Percentiles rank a stretch among this genome's conserved stretches.
phyloP scores from a whole-genome alignment of 2,888 invertebrate species.

The Fabriciana adippe region DNA sequence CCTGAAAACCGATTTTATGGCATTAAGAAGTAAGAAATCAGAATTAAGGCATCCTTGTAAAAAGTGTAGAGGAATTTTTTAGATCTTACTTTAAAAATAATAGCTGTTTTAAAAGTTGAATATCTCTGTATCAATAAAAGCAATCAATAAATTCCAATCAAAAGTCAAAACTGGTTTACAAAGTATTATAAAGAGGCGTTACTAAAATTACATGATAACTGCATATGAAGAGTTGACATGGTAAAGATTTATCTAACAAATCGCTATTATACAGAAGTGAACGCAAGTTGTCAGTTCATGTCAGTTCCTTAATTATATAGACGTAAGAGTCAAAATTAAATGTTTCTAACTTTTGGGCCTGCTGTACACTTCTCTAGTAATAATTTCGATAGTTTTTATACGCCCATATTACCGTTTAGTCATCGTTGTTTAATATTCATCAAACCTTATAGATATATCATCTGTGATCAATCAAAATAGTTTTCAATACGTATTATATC shows the following conservation, averaged over 20 bases:
- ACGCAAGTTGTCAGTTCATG: not conserved
- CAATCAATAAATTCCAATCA: slow-evolving; percentile 49
- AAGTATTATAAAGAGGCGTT: slow-evolving; percentile 64
- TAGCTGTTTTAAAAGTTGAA: not conserved
- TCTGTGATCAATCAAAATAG: slow-evolving; percentile 67
- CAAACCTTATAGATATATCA: slow-evolving; percentile 64
- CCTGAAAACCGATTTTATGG: too few species aligned
- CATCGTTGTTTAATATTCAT: slow-evolving; percentile 71
- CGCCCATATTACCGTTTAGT: slow-evolving; percentile 74
- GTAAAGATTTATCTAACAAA: slow-evolving; percentile 57
- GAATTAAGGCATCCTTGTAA: too few species aligned
- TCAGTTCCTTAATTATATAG: not conserved
- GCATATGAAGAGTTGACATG: slow-evolving; percentile 62
- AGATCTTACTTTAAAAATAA: too few species aligned
- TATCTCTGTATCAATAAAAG: slow-evolving; percentile 19
- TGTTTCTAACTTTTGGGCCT: not conserved
- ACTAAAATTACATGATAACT: slow-evolving; percentile 59
- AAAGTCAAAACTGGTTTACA: slow-evolving; percentile 46
- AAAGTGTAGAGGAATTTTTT: too few species aligned
- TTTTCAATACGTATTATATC: slow-evolving; percentile 27
- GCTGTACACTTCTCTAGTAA: slow-evolving; percentile 11
- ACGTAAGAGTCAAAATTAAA: slow-evolving; percentile 5
- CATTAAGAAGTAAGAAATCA: too few species aligned
- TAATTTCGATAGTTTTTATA: slow-evolving; percentile 51
- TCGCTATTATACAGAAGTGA: slow-evolving; percentile 46